Evolutionary conservation across 2,888 invertebrate species (phyloP).

Genomic region (Lymantria monacha): DNA sequence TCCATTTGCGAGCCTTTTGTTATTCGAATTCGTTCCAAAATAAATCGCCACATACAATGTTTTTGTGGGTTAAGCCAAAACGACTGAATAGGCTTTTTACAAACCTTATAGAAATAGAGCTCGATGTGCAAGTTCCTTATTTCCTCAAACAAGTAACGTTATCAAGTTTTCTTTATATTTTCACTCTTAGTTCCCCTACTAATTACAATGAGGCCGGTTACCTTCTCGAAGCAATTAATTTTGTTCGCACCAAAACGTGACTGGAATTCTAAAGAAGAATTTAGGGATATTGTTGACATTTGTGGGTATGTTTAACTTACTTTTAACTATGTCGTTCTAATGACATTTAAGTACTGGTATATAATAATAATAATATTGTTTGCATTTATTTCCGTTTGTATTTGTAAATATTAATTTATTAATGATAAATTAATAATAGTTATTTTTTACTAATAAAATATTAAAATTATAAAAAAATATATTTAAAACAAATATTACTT

Average conservation of each 20-base stretch:
- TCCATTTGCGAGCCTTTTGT: conserved; percentile 58
- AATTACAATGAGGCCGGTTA: conserved; percentile 24
- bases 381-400: neutral
- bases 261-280: conserved; percentile 27
- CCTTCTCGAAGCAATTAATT: conserved; percentile 32
- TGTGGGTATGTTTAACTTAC: conserved; percentile 17
- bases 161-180: conserved; percentile 18
- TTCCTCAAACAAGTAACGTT: neutral
- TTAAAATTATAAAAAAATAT: no score
- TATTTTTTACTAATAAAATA: no score
- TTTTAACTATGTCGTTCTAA: conserved; percentile 24
- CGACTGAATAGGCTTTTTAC: conserved; percentile 13
- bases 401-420: no score
- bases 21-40: conserved; percentile 49
- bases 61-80: conserved; percentile 23
- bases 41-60: conserved; percentile 28
- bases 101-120: conserved; percentile 20
- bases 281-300: conserved; percentile 29
- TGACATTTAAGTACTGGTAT: neutral
- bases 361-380: conserved; percentile 10
- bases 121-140: conserved; percentile 6
- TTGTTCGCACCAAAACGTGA: conserved; percentile 33
- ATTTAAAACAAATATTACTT: no score
- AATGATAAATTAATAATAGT: no score
- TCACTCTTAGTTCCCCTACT: conserved; percentile 15